Evolutionary conservation across 2,797 vertebrate genomes (phyloP).

Genomic region (Chrysocyon brachyurus): DNA sequence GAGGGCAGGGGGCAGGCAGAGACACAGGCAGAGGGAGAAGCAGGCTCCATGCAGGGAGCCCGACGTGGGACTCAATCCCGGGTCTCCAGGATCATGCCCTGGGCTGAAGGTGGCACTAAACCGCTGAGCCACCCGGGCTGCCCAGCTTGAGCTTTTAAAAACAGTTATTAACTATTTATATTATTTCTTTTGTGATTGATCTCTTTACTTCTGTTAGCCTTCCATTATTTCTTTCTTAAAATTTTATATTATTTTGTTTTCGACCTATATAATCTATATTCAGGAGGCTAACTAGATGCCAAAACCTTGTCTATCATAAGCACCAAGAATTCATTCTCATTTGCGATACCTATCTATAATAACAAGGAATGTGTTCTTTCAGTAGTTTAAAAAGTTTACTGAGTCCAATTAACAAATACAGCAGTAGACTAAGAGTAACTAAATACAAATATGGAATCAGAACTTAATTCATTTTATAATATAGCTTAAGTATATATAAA

Average conservation of each 20-base stretch:
- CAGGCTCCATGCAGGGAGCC: too few relatives aligned
- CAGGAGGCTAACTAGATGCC: background rate
- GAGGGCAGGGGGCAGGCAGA: too few relatives aligned
- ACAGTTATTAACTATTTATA: background rate
- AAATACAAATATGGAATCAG: background rate
- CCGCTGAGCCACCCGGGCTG: too few relatives aligned
- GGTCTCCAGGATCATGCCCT: too few relatives aligned
- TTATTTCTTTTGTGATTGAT: background rate
- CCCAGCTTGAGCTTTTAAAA: background rate
- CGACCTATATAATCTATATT: background rate
- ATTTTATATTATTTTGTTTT: background rate
- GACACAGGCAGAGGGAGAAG: too few relatives aligned
- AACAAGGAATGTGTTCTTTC: background rate
- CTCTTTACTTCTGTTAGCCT: background rate
- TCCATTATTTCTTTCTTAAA: background rate
- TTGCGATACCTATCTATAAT: background rate
- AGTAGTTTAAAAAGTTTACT: background rate
- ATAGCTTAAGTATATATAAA: background rate
- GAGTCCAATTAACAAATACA: background rate
- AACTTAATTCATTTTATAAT: background rate
- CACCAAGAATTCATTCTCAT: background rate
- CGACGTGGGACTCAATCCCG: too few relatives aligned
- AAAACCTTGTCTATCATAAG: background rate
- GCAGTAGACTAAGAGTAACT: background rate
- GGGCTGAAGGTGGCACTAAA: too few relatives aligned